phyloP scores from a whole-genome alignment of 2,888 invertebrate genomes.

The Pseudococcus jackbeardsleyi region DNA sequence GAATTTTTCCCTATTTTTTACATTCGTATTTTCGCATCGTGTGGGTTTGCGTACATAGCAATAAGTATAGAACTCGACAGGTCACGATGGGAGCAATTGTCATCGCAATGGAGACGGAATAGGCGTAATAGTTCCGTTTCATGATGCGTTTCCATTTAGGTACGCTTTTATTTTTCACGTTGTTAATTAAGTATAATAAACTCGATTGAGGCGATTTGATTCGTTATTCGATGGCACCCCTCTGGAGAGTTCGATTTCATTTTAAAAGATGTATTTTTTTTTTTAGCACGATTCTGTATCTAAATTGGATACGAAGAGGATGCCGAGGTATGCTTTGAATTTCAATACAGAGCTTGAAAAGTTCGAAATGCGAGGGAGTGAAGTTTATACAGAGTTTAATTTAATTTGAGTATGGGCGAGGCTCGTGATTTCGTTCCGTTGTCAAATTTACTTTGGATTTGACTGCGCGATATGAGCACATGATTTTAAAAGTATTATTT shows the following conservation, averaged over 20 bases:
- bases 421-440: slow-evolving; percentile 3
- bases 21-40: slow-evolving; percentile 16
- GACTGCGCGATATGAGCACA: not conserved
- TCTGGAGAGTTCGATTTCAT: not conserved
- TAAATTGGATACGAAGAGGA: not conserved
- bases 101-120: slow-evolving; percentile 14
- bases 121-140: slow-evolving; percentile 19
- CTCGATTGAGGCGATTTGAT: not conserved
- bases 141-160: slow-evolving; percentile 28
- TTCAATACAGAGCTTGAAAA: not conserved
- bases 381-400: slow-evolving; percentile 6
- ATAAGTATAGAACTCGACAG: slow-evolving; percentile 6
- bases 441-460: not conserved
- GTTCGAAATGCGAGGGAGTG: slow-evolving; percentile 28
- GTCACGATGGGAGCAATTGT: slow-evolving; percentile 32
- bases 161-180: slow-evolving; percentile 14
- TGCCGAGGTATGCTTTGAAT: not conserved
- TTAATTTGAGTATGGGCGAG: not conserved
- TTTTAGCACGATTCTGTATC: not conserved
- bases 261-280: not conserved
- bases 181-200: slow-evolving; percentile 3
- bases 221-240: not conserved
- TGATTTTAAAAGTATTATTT: not conserved
- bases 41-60: slow-evolving; percentile 10
- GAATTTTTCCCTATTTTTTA: slow-evolving; percentile 3